A percentile compares a stretch with the other conserved stretches of the same genome.
These are phyloP conservation scores for Temnothorax unifasciatus DNA, from an alignment of 2,888 invertebrate species.

Conservation along the genomic window DNA sequence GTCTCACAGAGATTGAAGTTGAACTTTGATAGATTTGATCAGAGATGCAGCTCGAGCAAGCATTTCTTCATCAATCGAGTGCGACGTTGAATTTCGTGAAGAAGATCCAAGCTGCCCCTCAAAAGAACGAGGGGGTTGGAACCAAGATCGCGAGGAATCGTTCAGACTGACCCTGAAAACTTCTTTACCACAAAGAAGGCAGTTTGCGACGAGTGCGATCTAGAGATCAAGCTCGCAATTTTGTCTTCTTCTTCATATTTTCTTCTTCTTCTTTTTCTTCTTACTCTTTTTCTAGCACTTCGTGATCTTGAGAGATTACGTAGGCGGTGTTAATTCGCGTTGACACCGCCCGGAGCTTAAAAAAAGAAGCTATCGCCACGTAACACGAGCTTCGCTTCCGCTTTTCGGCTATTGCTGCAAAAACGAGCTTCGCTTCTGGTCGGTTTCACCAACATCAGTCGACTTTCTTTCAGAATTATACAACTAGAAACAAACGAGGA, in stretches of 20 bases:
- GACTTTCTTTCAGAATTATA: neutral
- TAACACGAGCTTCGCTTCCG: conserved; percentile 68
- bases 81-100: conserved; percentile 17
- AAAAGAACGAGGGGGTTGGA: neutral
- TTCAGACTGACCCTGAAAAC: conserved; percentile 37
- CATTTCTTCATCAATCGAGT: conserved; percentile 53
- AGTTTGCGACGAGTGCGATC: conserved; percentile 36
- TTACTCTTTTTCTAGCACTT: conserved; percentile 25
- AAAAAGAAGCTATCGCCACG: conserved; percentile 48
- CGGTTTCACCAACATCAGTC: neutral
- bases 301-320: neutral
- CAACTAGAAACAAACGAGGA: neutral
- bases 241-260: conserved; percentile 49
- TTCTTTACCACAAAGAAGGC: conserved; percentile 55
- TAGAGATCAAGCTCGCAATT: conserved; percentile 54
- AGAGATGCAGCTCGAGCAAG: conserved; percentile 59
- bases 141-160: conserved; percentile 16
- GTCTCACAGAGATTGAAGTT: conserved; percentile 2
- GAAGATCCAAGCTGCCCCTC: conserved; percentile 17
- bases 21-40: conserved; percentile 47
- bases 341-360: conserved; percentile 42
- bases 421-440: conserved; percentile 36
- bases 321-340: conserved; percentile 30
- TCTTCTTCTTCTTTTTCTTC: conserved; percentile 37
- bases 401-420: conserved; percentile 46